Conservation (phyloP, 2,888 invertebrate genomes). For the Rapana venosa region DNA sequence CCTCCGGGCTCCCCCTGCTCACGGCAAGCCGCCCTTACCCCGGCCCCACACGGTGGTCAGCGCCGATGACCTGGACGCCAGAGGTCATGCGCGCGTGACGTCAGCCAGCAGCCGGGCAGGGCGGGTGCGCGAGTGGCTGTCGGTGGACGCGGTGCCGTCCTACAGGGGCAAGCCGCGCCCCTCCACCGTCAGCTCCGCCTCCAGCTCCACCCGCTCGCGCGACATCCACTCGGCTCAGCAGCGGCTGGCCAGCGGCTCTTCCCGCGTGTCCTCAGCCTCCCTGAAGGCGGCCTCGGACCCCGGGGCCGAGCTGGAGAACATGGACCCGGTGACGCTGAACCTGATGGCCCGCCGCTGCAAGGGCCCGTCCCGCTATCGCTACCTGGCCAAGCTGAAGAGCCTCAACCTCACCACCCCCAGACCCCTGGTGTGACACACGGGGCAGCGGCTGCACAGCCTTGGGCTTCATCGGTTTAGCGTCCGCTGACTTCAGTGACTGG, state of each 20-base stretch:
- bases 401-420: conserved; percentile 29
- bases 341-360: conserved; percentile 30
- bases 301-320: conserved; percentile 25
- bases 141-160: conserved; percentile 7
- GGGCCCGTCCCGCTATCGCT: conserved; percentile 30
- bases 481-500: neutral
- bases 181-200: conserved; percentile 36
- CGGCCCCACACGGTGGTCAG: neutral
- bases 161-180: conserved; percentile 6
- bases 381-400: conserved; percentile 27
- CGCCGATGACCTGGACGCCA: neutral
- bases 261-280: conserved; percentile 29
- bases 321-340: conserved; percentile 35
- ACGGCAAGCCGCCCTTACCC: conserved; percentile 26
- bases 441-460: neutral
- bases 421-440: neutral
- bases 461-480: neutral
- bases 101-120: conserved; percentile 25
- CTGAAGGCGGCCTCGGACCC: conserved; percentile 19
- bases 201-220: conserved; percentile 38
- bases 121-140: conserved; percentile 19
- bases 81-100: neutral
- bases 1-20: neutral
- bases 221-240: conserved; percentile 28
- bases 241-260: conserved; percentile 9